phyloP scores from a whole-genome alignment of 2,797 vertebrate species.

The Gymnothorax reevesii region DNA sequence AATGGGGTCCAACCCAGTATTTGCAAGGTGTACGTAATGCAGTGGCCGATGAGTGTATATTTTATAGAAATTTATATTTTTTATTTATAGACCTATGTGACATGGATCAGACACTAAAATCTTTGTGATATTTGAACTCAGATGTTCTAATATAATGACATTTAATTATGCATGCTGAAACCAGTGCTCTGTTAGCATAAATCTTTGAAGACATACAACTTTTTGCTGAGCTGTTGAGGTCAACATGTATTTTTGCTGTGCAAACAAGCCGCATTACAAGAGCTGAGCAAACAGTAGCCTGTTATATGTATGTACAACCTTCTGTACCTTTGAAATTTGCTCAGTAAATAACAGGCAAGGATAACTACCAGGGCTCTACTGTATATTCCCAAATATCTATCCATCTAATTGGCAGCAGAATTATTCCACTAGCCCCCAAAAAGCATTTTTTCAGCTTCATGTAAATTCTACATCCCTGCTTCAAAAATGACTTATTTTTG shows the following conservation, averaged over 20 bases:
- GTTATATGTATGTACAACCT: not conserved
- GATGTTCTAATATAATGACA: too few relatives aligned
- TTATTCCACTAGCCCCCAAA: not conserved
- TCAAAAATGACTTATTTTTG: not conserved
- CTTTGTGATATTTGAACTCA: too few relatives aligned
- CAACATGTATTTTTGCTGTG: not conserved
- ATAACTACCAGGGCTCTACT: not conserved
- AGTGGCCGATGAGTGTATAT: too few relatives aligned
- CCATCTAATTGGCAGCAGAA: not conserved
- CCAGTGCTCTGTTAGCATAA: not conserved
- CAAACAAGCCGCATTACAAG: not conserved
- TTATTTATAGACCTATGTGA: too few relatives aligned
- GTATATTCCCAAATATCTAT: not conserved
- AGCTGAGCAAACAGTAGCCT: not conserved
- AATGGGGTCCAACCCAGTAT: too few relatives aligned
- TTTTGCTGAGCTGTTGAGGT: not conserved
- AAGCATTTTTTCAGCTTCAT: not conserved
- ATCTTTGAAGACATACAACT: not conserved
- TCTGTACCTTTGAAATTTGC: not conserved
- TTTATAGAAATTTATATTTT: too few relatives aligned
- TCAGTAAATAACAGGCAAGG: not conserved
- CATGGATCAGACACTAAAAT: too few relatives aligned
- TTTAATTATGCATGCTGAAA: not conserved
- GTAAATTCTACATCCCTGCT: not conserved
- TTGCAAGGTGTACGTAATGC: too few relatives aligned